These are phyloP conservation scores for Dryas iulia DNA, from an alignment of 1,140 invertebrate genomes.

Conservation along the genomic window DNA sequence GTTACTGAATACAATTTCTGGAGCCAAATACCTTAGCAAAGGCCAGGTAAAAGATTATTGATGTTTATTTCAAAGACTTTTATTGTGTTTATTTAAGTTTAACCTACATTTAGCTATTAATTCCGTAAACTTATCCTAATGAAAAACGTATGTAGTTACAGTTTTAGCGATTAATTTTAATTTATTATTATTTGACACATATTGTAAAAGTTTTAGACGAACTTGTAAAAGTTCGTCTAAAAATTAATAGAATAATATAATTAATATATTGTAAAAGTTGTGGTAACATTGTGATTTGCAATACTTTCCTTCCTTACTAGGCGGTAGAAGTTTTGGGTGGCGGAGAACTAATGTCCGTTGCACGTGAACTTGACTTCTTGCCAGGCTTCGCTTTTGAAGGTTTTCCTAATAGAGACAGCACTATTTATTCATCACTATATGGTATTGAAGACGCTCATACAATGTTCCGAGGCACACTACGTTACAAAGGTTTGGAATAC, in stretches of 20 bases:
- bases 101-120: no score
- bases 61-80: no score
- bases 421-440: slow-evolving; percentile 93
- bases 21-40: slow-evolving; percentile 92
- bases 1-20: slow-evolving; percentile 92
- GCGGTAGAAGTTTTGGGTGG: slow-evolving; percentile 94
- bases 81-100: no score
- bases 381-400: slow-evolving; percentile 98
- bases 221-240: no score
- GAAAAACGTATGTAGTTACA: no score
- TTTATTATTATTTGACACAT: no score
- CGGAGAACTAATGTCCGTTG: slow-evolving; percentile 91
- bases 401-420: slow-evolving; percentile 98
- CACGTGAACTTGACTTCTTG: slow-evolving; percentile 91
- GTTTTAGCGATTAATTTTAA: no score
- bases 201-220: no score
- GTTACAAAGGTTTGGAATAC: slow-evolving; percentile 84
- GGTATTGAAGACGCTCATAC: slow-evolving; percentile 93
- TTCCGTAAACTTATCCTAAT: no score
- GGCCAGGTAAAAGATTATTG: slow-evolving; percentile 84
- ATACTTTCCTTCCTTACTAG: slow-evolving; percentile 72
- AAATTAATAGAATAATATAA: no score
- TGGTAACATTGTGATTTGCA: no score
- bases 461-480: slow-evolving; percentile 93
- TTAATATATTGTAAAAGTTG: no score